Base-by-base conservation (phyloP, 2,888 invertebrate species). In the Dryococelus australis region DNA sequence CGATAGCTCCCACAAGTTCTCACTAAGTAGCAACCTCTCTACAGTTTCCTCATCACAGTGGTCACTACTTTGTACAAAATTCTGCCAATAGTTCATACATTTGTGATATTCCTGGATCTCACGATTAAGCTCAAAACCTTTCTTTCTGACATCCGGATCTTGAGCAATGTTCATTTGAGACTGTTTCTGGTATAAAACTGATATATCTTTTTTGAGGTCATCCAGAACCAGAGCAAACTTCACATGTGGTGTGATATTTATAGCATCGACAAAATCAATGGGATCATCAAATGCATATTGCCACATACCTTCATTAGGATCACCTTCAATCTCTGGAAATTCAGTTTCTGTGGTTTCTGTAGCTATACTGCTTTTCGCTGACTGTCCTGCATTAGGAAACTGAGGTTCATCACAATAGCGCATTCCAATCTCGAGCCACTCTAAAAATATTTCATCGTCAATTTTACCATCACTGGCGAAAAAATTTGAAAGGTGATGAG, bases 401-500 rank as follows among this genome's bases (percentile, higher is more conserved):
- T 65, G 24, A n/a, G 65, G 65, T 1, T 65, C 65, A n/a, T 65
- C 65, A 65, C 65, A 65, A 65, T 65, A 83, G 0, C 27, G 35
- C 9, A 83, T 83, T 43, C 83, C 83, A 43, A 43, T 43, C 43
- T 83, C 83, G 2, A 83, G 83, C 85, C 85, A 85, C 47, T 53
- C 53, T 2, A 85, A 9, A 20, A 85, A 85, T 47, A 85, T n/a
- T 24, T 85, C 85, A 85, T 85, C 53, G n/a, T 85, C 47, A 43
- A 85, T 16, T 47, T 47, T 85, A 47, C 85, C 53, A 85, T 85
- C 85, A n/a, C 26, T 83, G 24, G 65, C 24, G 65, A 65, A 65
- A 65, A 83, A 83, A 83, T n/a, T 12, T 28, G 28, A 43, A 43
- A 83, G 28, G 35, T 83, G 83, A 28, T 24, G 9, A 13, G 16